Base-by-base conservation (phyloP, 2,113 vertebrate genomes). In the Hypanus sabinus region DNA sequence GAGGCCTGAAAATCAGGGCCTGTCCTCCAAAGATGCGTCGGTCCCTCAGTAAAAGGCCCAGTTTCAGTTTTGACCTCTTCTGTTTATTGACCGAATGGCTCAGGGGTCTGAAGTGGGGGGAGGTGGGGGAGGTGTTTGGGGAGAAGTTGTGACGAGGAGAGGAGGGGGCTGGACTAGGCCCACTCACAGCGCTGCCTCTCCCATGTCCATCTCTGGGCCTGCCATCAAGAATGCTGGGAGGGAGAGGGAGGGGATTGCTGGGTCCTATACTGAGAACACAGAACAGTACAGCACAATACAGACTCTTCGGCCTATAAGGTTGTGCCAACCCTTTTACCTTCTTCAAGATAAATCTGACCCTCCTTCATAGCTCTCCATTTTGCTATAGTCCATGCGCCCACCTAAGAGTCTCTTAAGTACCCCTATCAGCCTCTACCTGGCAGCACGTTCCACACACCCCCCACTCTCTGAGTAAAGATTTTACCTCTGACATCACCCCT, bases 1-100 rank as follows among this genome's bases (percentile, higher is more conserved):
- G 95, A 96, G 97, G 98, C 96, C 97, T 97, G 97, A 98, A 98
- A 98, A 98, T 97, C 96, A 97, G 96, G 97, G 96, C 98, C 98
- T 98, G 98, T 98, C 95, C 95, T 96, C 94, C 4, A 95, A 97
- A 96, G 96, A 97, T 97, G 97, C 97, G 95, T 95, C 96, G 96
- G 96, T 96, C 96, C 96, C 97, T 97, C 97, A 96, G 96, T 96
- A 96, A 97, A 87, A 98, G 96, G 95, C 96, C 96, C 95, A 95
- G 96, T 3, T 95, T 96, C 96, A 97, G 97, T 95, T 96, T 97
- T 96, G 96, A 96, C 96, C 95, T 96, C 96, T 46, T 95, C 96
- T 97, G 97, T 97, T 97, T 98, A 97, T 98, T 98, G 97, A 97
- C 97, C 96, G 97, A 97, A 97, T 95, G 97, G 97, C 97, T 97